A percentile compares a stretch with the other conserved stretches of the same genome.
phyloP scores from a whole-genome alignment of 2,888 invertebrate species.

The Papilio elwesi region DNA sequence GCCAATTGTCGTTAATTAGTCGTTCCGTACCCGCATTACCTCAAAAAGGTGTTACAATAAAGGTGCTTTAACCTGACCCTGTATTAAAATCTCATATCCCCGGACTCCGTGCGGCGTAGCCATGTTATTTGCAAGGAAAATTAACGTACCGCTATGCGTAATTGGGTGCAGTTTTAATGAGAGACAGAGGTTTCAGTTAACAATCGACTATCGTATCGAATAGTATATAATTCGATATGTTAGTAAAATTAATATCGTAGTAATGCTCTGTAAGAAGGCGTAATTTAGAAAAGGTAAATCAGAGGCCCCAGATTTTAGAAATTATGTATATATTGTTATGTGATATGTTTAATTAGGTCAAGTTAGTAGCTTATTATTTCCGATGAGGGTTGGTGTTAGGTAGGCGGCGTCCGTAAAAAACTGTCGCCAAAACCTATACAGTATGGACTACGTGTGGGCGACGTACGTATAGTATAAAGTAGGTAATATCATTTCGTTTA shows the following conservation, averaged over 20 bases:
- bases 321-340: too few species aligned
- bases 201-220: slow-evolving; percentile 51
- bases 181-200: slow-evolving; percentile 45
- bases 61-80: slow-evolving; percentile 55
- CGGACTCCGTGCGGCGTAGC: slow-evolving; percentile 3
- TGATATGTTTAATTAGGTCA: too few species aligned
- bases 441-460: too few species aligned
- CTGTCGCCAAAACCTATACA: too few species aligned
- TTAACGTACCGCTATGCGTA: slow-evolving; percentile 27
- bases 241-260: background rate
- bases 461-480: too few species aligned
- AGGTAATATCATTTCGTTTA: too few species aligned
- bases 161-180: slow-evolving; percentile 42
- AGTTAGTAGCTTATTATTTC: too few species aligned
- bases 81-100: slow-evolving; percentile 65
- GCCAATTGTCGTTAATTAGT: slow-evolving; percentile 76
- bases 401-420: too few species aligned
- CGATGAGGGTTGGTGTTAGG: too few species aligned
- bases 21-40: slow-evolving; percentile 68
- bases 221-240: background rate
- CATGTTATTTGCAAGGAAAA: slow-evolving; percentile 33
- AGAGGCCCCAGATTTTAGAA: too few species aligned
- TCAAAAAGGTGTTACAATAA: slow-evolving; percentile 77
- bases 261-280: too few species aligned
- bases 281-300: too few species aligned